Percentiles rank a stretch among this genome's conserved stretches.
phyloP scores from a whole-genome alignment of 2,888 invertebrate species.

The Drosophila phalerata region DNA sequence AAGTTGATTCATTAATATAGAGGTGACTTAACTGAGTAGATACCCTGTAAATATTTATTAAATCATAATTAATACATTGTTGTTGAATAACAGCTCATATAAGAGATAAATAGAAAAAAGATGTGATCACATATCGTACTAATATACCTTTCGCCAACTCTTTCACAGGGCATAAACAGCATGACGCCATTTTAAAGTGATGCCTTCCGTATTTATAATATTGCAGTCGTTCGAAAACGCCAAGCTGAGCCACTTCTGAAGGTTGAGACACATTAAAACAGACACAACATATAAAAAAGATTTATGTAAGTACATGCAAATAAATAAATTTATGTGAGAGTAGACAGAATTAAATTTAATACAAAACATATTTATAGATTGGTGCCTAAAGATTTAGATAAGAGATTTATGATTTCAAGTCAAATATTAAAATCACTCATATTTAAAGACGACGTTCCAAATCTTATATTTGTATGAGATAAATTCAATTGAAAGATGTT shows the following conservation, averaged over 20 bases:
- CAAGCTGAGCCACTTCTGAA: conserved; percentile 11
- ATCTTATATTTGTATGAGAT: background rate
- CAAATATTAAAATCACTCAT: background rate
- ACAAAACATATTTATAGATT: too few relatives aligned
- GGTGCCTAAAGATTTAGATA: background rate
- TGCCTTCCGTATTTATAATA: conserved; percentile 57
- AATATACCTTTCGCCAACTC: background rate
- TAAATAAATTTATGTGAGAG: background rate
- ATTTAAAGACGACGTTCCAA: background rate
- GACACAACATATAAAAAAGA: conserved; percentile 21
- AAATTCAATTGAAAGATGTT: background rate
- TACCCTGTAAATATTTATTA: background rate
- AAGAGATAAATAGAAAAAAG: too few relatives aligned
- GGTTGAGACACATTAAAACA: conserved; percentile 17
- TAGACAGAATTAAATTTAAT: background rate
- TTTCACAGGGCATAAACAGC: conserved; percentile 42
- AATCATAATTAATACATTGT: too few relatives aligned
- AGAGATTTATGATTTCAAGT: conserved; percentile 3
- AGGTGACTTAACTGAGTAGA: background rate
- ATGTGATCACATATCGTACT: background rate
- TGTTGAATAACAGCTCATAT: too few relatives aligned
- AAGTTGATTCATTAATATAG: conserved; percentile 3
- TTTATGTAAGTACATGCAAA: background rate
- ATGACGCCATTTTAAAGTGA: conserved; percentile 71
- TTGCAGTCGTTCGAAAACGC: conserved; percentile 26